These are phyloP conservation scores for Arrhamphus sclerolepis DNA, from an alignment of 2,797 vertebrate genomes.

Conservation along the genomic window DNA sequence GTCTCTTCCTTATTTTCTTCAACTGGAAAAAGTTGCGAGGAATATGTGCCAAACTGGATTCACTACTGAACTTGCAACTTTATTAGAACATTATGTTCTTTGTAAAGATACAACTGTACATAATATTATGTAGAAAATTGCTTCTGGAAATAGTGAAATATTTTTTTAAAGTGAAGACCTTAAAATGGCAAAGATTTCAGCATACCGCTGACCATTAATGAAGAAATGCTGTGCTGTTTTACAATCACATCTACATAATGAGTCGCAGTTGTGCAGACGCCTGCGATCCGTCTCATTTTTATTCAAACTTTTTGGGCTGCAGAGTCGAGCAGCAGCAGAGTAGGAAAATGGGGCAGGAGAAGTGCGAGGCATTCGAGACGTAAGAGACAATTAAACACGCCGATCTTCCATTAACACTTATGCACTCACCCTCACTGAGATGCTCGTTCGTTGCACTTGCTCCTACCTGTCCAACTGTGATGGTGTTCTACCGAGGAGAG, in stretches of 20 bases:
- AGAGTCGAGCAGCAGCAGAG: constrained; percentile 13
- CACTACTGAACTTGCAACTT: constrained; percentile 42
- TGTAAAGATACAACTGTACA: constrained; percentile 67
- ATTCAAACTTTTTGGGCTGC: no score
- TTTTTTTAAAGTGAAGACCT: constrained; percentile 78
- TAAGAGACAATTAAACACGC: constrained; percentile 17
- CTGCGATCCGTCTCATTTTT: constrained; percentile 15
- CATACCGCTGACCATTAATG: constrained; percentile 15
- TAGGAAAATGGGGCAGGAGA: constrained; percentile 22
- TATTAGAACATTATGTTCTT: constrained; percentile 60
- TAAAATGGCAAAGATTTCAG: constrained; percentile 43
- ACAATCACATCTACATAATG: constrained; percentile 52
- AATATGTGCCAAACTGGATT: constrained; percentile 73
- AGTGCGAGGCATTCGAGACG: constrained; percentile 13
- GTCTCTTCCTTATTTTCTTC: constrained; percentile 31
- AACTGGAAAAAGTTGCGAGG: constrained; percentile 30
- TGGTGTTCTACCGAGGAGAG: not conserved
- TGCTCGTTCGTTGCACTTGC: constrained; percentile 7
- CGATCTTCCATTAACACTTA: constrained; percentile 73
- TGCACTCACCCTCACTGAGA: constrained; percentile 66
- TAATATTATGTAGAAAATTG: constrained; percentile 66
- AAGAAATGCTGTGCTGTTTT: constrained; percentile 57
- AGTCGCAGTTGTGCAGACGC: constrained; percentile 13
- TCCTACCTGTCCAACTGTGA: constrained; percentile 43
- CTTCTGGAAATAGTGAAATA: constrained; percentile 65